These are phyloP conservation scores for Drosophila pachea DNA, from an alignment of 1,140 invertebrate genomes.

Conservation along the genomic window DNA sequence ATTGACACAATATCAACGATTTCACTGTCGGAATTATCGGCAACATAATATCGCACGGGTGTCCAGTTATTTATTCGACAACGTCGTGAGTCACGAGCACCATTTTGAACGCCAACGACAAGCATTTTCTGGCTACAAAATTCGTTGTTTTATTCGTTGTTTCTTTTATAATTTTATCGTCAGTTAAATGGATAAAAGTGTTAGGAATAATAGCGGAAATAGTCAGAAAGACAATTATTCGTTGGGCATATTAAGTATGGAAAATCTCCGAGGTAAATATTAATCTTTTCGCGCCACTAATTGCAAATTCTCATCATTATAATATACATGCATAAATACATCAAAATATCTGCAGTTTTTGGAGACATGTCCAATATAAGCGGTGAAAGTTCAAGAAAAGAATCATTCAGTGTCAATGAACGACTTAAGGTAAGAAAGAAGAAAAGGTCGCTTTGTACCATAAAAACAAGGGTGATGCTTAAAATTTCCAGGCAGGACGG, in stretches of 20 bases:
- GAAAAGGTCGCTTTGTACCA: too few species aligned
- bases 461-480: too few species aligned
- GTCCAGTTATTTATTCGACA: neutral
- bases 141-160: conserved; percentile 28
- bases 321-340: neutral
- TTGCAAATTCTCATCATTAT: too few species aligned
- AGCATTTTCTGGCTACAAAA: conserved; percentile 47
- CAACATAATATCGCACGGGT: conserved; percentile 19
- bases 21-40: neutral
- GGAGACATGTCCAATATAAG: conserved; percentile 61
- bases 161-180: conserved; percentile 8
- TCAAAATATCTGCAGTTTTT: conserved; percentile 47
- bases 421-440: conserved; percentile 55
- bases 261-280: conserved; percentile 60
- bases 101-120: conserved; percentile 59
- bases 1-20: neutral
- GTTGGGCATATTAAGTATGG: conserved; percentile 70
- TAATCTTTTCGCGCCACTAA: too few species aligned
- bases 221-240: conserved; percentile 61
- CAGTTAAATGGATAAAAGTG: conserved; percentile 55
- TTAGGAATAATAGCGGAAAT: conserved; percentile 13
- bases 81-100: conserved; percentile 35
- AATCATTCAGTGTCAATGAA: conserved; percentile 50
- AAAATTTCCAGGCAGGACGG: conserved; percentile 46
- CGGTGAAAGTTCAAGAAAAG: conserved; percentile 20